Evolutionary conservation across 2,888 invertebrate species (phyloP).

Genomic region (Andrena bucephala): DNA sequence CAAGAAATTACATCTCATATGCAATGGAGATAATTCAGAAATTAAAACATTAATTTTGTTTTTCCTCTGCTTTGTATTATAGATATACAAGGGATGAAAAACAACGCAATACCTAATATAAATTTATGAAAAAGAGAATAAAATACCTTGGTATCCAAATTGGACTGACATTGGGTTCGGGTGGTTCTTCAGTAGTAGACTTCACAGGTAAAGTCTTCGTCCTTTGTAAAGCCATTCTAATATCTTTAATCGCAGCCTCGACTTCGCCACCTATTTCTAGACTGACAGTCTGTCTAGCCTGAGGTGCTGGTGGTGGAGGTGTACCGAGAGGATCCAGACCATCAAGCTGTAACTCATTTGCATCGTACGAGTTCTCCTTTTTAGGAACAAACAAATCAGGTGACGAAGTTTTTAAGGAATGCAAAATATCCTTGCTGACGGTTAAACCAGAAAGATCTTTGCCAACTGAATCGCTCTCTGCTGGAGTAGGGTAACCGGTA

Average conservation of each 20-base stretch:
- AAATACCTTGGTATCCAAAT: conserved; percentile 90
- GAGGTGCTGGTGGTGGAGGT: conserved; percentile 83
- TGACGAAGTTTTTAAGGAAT: conserved; percentile 79
- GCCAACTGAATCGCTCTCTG: conserved; percentile 76
- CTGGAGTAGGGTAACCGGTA: conserved; percentile 72
- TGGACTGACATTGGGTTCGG: conserved; percentile 87
- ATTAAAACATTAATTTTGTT: background rate
- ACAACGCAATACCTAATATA: background rate
- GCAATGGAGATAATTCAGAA: too few species aligned
- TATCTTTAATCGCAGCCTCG: conserved; percentile 92
- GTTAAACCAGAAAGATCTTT: conserved; percentile 79
- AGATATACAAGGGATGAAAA: background rate
- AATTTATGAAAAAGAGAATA: conserved; percentile 30
- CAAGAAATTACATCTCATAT: too few species aligned
- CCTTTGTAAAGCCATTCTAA: conserved; percentile 92
- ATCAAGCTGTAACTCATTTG: conserved; percentile 87
- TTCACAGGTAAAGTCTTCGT: conserved; percentile 89
- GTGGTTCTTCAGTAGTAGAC: conserved; percentile 85
- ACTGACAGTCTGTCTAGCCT: conserved; percentile 81
- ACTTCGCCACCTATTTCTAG: conserved; percentile 82
- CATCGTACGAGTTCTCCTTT: conserved; percentile 82
- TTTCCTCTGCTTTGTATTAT: background rate
- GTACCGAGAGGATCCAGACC: conserved; percentile 89
- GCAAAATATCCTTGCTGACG: conserved; percentile 80
- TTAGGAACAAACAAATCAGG: conserved; percentile 83